A percentile compares a stretch with the other conserved stretches of the same genome.
Conservation (phyloP, 2,888 invertebrate species). For the Zootermopsis nevadensis region DNA sequence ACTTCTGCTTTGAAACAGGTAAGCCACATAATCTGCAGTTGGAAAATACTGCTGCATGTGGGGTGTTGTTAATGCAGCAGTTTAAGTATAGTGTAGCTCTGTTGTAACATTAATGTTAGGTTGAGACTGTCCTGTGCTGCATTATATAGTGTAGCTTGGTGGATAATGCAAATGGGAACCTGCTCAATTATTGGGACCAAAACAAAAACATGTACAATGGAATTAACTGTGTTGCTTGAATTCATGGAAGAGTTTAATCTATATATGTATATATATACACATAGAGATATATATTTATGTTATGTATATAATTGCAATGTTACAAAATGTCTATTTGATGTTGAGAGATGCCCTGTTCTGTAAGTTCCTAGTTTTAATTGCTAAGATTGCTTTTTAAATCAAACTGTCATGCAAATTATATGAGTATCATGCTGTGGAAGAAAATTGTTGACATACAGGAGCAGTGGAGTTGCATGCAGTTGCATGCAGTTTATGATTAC, state of each 20-base stretch:
- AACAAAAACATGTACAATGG: not conserved
- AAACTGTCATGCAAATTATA: not conserved
- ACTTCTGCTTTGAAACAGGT: too few relatives aligned
- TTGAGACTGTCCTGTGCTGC: not conserved
- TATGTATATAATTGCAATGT: not conserved
- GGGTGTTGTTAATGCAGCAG: too few relatives aligned
- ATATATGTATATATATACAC: not conserved
- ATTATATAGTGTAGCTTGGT: not conserved
- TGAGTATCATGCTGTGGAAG: not conserved
- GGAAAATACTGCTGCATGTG: too few relatives aligned
- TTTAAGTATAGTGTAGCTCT: not conserved
- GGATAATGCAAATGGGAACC: conserved; percentile 8
- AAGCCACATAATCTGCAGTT: too few relatives aligned
- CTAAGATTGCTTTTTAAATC: not conserved
- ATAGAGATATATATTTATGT: conserved; percentile 14
- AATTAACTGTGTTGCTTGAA: conserved; percentile 24
- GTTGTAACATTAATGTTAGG: not conserved
- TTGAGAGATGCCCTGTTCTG: conserved; percentile 1
- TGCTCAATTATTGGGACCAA: conserved; percentile 52
- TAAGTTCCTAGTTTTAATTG: conserved; percentile 23
- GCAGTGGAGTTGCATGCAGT: not conserved
- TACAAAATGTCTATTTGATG: conserved; percentile 9
- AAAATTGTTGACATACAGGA: not conserved
- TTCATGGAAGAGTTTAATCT: conserved; percentile 5
- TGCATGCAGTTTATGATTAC: not conserved